Evolutionary conservation across 2,797 vertebrate genomes (phyloP), one percentile per base, ranked within the genome.

Genomic region (Ctenopoma kingsleyae): DNA sequence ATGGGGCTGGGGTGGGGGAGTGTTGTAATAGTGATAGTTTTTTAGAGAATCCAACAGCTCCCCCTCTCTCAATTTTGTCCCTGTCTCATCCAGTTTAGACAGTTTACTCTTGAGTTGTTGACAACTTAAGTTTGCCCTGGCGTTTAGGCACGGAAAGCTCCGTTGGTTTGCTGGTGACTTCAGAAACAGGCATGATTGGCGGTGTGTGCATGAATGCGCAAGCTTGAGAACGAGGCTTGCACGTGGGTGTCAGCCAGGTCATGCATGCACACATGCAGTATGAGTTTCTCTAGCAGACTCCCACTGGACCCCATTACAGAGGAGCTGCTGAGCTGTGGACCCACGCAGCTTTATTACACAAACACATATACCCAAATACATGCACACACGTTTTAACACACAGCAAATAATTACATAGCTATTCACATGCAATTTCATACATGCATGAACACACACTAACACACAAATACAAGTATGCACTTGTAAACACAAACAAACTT

Each of bases 271-370:
- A 91, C 87, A 83, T 71, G 82, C 75, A 78, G 67, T 38, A 53
- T 22, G 53, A 32, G 73, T 87, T 72, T 86, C 74, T 81, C 47
- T 44, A 47, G 80, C 83, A 63, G 65, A 58, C 78, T 94, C 93
- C 93, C 93, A 84, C 83, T 71, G 91, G 93, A 93, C 81, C 91
- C 92, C 87, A 94, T 94, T 94, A 94, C 88, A 81, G 86, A 71
- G 59, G 87, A 86, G 79, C 78, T 89, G 78, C 80, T 30, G 81
- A 76, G 79, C 80, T 83, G 72, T 44, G 44, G 70, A 75, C 74
- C 71, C 74, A 63, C 83, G 82, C 79, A 84, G 66, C 82, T 85
- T 89, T 89, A 90, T 91, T 87, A 81, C 80, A 80, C 62, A 70
- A 67, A 73, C 54, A 74, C 82, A 55, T 20, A 58, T 68, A 79